phyloP scores from a whole-genome alignment of 2,113 vertebrate species.

The Bos indicus region DNA sequence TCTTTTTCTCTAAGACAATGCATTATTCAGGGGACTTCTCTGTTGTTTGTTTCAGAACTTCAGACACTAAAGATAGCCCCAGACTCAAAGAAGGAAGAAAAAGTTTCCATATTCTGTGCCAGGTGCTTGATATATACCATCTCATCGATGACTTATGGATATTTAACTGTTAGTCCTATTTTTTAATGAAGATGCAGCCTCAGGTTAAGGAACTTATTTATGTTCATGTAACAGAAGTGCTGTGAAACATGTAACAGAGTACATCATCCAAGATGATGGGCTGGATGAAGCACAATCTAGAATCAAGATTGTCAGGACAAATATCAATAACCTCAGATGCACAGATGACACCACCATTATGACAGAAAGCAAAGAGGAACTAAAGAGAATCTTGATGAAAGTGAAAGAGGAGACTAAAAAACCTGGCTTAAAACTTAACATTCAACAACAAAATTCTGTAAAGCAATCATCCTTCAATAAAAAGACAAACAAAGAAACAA shows the following conservation, averaged over 20 bases:
- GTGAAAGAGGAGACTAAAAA: not conserved
- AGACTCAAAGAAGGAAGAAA: not conserved
- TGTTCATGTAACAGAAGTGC: not conserved
- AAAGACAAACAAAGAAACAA: not conserved
- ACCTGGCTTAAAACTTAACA: not conserved
- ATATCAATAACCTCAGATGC: not conserved
- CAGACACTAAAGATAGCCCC: not conserved
- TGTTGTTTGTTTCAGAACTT: not conserved
- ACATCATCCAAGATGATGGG: not conserved
- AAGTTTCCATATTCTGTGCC: not conserved
- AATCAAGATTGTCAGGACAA: not conserved
- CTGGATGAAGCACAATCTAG: not conserved
- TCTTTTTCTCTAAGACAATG: not conserved
- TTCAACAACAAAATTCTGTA: not conserved
- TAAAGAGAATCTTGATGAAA: not conserved
- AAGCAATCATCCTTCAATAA: not conserved
- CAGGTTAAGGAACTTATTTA: not conserved
- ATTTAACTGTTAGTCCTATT: not conserved
- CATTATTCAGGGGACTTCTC: not conserved
- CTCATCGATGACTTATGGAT: not conserved
- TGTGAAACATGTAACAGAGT: not conserved
- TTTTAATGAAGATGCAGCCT: not conserved
- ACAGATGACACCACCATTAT: rapidly evolving
- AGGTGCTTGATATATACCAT: not conserved
- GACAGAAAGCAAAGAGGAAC: not conserved